A percentile compares a stretch with the other conserved stretches of the same genome.
phyloP scores from a whole-genome alignment of 2,797 vertebrate species.

The Brachyalestes nurse region DNA sequence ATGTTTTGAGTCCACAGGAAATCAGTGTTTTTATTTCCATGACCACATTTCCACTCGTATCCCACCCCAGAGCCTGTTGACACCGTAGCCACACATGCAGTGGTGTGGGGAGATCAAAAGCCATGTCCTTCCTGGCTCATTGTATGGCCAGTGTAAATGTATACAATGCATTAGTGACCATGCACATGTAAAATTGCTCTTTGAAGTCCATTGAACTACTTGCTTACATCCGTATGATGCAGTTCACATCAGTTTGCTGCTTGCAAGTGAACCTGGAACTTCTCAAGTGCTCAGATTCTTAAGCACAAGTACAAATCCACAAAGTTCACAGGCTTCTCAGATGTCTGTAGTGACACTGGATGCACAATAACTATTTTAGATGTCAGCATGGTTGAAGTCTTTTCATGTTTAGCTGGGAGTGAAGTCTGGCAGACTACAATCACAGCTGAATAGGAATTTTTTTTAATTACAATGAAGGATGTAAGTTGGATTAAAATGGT shows the following conservation, averaged over 20 bases:
- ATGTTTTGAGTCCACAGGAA: constrained; percentile 63
- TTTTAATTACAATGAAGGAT: constrained; percentile 46
- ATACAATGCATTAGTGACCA: constrained; percentile 1
- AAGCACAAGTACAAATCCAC: neutral
- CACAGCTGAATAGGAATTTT: constrained; percentile 26
- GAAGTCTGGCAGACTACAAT: constrained; percentile 43
- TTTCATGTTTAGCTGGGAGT: constrained; percentile 61
- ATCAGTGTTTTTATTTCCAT: constrained; percentile 70
- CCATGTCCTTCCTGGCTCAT: constrained; percentile 39
- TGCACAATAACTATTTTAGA: constrained; percentile 62
- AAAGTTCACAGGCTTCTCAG: constrained; percentile 71
- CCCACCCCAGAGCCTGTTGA: constrained; percentile 40
- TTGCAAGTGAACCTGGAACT: neutral
- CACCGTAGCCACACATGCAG: constrained; percentile 49
- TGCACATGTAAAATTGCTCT: constrained; percentile 1
- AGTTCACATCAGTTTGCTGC: neutral
- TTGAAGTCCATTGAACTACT: constrained; percentile 30
- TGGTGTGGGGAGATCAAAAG: constrained; percentile 18
- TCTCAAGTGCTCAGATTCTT: neutral
- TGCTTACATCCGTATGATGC: constrained; percentile 5
- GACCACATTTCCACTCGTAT: constrained; percentile 61
- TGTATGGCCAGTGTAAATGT: constrained; percentile 21
- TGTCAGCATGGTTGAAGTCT: constrained; percentile 59
- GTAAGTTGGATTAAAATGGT: constrained; percentile 46
- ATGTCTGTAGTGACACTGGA: constrained; percentile 56